Evolutionary conservation across 2,888 invertebrate species (phyloP).

Genomic region (Theristus sp.): DNA sequence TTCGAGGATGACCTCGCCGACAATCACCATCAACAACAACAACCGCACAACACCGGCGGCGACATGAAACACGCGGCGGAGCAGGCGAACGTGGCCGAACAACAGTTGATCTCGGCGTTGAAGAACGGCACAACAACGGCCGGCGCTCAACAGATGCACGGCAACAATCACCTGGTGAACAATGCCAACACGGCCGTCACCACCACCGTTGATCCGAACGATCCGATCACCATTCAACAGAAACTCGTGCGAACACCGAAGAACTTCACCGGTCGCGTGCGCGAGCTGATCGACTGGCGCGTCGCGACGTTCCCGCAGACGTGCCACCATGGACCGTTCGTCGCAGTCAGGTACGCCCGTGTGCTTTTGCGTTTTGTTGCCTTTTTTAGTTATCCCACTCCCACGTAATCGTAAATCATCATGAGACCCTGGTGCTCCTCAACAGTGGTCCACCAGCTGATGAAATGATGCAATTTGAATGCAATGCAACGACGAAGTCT

Average conservation of each 20-base stretch:
- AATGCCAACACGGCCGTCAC: no score
- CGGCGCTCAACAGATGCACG: no score
- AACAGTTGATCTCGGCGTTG: not conserved
- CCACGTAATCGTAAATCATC: no score
- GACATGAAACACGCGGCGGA: not conserved
- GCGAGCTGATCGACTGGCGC: not conserved
- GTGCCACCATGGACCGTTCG: not conserved
- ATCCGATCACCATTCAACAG: not conserved
- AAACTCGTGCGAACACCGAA: not conserved
- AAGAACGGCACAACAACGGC: no score
- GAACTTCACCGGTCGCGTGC: not conserved
- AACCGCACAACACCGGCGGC: not conserved
- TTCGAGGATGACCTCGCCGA: not conserved
- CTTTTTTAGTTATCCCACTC: no score
- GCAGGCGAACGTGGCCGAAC: not conserved
- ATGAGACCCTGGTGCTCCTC: not conserved
- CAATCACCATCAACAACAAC: not conserved
- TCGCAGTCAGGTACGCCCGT: not conserved
- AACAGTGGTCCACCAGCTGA: no score
- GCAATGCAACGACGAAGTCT: no score
- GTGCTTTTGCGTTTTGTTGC: no score
- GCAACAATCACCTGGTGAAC: no score
- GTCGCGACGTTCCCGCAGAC: not conserved
- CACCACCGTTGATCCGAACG: no score
- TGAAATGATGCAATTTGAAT: no score